Evolutionary conservation across 2,113 vertebrate genomes (phyloP).

Genomic region (Dromas ardeola): DNA sequence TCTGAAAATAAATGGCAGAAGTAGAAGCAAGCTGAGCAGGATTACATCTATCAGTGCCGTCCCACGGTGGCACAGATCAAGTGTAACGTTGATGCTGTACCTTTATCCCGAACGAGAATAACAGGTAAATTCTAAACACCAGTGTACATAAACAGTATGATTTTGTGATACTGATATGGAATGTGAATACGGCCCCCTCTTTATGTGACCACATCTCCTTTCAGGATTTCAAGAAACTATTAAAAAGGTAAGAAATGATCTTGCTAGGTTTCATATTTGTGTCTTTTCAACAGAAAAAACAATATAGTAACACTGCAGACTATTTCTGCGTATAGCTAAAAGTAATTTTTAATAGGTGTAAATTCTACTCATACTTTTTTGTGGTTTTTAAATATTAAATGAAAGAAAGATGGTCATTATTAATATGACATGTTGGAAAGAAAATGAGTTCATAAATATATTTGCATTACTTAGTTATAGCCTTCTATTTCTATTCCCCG

Average conservation of each 20-base stretch:
- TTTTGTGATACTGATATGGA: background rate
- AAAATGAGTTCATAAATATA: constrained; percentile 37
- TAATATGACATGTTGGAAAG: background rate
- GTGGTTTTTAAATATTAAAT: constrained; percentile 14
- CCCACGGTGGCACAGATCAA: background rate
- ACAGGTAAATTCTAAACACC: background rate
- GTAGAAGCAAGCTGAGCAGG: background rate
- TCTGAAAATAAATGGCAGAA: background rate
- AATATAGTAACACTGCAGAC: background rate
- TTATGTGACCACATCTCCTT: background rate
- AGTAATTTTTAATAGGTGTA: background rate
- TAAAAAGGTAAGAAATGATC: background rate
- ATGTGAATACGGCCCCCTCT: background rate
- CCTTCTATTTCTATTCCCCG: background rate
- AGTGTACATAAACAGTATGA: background rate
- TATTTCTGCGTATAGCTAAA: background rate
- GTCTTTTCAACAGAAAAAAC: background rate
- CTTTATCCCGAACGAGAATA: background rate
- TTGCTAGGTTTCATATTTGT: background rate
- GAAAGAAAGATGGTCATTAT: constrained; percentile 12
- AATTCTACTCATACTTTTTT: background rate
- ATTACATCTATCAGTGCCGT: background rate
- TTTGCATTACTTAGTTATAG: constrained; percentile 5
- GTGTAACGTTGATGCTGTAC: background rate
- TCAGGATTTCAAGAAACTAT: background rate